Base-by-base conservation (phyloP, 2,888 invertebrate genomes). In the Poecilobothrus nobilitatus region DNA sequence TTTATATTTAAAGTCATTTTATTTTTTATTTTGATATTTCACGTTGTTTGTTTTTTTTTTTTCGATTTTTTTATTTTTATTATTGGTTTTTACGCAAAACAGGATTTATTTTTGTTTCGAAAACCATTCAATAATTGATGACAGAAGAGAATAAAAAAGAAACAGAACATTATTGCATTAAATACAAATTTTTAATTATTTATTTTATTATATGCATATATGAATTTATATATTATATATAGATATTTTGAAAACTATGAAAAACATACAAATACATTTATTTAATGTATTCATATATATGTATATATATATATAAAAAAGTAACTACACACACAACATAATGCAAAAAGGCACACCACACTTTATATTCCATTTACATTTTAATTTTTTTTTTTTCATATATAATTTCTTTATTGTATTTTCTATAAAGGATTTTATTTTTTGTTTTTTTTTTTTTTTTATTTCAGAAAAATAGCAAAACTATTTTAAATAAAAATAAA, bases 1-100 rank as follows among this genome's bases (percentile, higher is more conserved):
- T 44, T n/a, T 44, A 34, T 27, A 33, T 61, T 15, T 44, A 44
- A 66, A 73, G 71, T 68, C 68, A 33, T 65, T n/a, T n/a, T n/a
- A n/a, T n/a, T n/a, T n/a, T n/a, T n/a, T n/a, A 63, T 63, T 67
- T 69, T 63, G 15, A 5, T 41, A 12, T 41, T 27, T 27, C 5
- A 27, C 27, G 27, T 27, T 27, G 15, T 15, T 27, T 27, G 15
- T 15, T 64, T 64, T 27, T 64, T 64, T 34, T 63, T 22, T 22
- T 27, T 27, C 27, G 3, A 27, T 27, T 27, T 62, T 20, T 62
- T 22, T 61, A 63, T n/a, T 66, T 37, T 66, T 68, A 66, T 41
- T 64, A 53, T 65, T 53, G n/a, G 41, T 63, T 41, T 64, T 41
- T 68, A 66, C 41, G 65, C 68, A 63, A 20, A n/a, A 68, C 27